phyloP scores from a whole-genome alignment of 2,888 invertebrate genomes.

The Scrobipalpa atriplicella region DNA sequence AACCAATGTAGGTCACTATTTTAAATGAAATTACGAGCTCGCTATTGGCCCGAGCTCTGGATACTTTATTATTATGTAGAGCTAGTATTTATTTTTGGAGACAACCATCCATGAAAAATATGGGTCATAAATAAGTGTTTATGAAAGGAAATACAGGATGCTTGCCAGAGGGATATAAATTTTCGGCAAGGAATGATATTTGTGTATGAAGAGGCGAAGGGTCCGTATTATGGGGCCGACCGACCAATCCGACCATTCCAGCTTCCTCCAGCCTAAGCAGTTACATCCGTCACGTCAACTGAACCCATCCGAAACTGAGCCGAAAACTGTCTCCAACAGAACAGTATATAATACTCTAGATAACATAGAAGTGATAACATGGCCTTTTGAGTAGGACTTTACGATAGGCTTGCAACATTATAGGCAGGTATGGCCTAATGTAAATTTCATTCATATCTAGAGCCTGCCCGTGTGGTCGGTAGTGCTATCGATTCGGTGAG shows the following conservation, averaged over 20 bases:
- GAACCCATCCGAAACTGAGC: not conserved
- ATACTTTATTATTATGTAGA: not conserved
- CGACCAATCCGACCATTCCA: no score
- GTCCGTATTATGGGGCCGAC: slow-evolving; percentile 9
- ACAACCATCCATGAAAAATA: slow-evolving; percentile 3
- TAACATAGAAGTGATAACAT: not conserved
- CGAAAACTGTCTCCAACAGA: not conserved
- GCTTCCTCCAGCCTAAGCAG: slow-evolving; percentile 10
- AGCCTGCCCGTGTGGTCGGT: no score
- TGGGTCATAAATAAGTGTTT: slow-evolving; percentile 1
- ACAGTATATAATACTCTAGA: not conserved
- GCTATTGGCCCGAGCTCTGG: not conserved
- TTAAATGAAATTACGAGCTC: slow-evolving; percentile 9
- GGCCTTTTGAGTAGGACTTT: no score
- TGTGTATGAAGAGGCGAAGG: slow-evolving; percentile 12
- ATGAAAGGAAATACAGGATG: slow-evolving; percentile 2
- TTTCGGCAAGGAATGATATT: slow-evolving; percentile 23
- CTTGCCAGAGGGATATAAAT: not conserved
- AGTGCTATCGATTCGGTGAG: no score
- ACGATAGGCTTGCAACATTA: no score
- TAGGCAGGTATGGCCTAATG: no score
- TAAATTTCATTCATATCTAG: no score
- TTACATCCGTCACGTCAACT: slow-evolving; percentile 19
- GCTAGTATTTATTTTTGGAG: not conserved
- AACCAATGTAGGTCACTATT: slow-evolving; percentile 13